Percentiles rank a stretch among this genome's conserved stretches.
Evolutionary conservation across 2,113 vertebrate genomes (phyloP).

Genomic region (Microcebus ravelobensis): DNA sequence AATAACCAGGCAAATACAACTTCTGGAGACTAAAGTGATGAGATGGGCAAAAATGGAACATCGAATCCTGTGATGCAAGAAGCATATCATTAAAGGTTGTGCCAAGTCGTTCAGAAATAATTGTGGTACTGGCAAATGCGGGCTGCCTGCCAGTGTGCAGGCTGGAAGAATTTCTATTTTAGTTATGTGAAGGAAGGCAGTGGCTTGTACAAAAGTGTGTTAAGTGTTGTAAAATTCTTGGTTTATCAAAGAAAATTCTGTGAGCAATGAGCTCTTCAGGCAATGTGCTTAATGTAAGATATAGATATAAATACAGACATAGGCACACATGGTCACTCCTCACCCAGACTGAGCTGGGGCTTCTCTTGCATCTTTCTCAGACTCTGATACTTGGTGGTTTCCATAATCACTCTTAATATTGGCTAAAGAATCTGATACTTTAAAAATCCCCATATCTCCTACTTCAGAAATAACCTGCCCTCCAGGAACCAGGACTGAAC

Average conservation of each 20-base stretch:
- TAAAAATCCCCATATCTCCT: background rate
- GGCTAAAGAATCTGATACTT: background rate
- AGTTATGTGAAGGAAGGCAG: background rate
- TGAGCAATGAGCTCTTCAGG: background rate
- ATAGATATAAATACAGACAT: background rate
- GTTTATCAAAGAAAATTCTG: conserved; percentile 10
- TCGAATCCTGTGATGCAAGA: conserved; percentile 33
- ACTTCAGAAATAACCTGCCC: background rate
- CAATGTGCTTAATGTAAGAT: background rate
- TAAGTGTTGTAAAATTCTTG: conserved; percentile 31
- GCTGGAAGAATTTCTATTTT: conserved; percentile 56
- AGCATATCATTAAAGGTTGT: conserved; percentile 64
- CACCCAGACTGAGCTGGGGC: no score
- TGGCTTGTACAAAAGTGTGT: conserved; percentile 7
- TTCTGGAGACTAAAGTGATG: conserved; percentile 11
- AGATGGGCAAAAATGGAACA: conserved; percentile 11
- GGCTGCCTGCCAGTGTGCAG: background rate
- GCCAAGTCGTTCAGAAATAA: conserved; percentile 50
- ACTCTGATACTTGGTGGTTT: background rate
- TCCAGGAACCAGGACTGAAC: background rate
- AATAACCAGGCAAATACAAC: conserved; percentile 6
- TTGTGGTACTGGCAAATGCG: background rate
- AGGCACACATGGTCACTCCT: background rate
- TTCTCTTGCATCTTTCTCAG: background rate
- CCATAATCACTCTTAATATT: background rate